A percentile compares a stretch with the other conserved stretches of the same genome.
These are phyloP conservation scores for Epinotia nisella DNA, from an alignment of 2,888 invertebrate species.

Conservation along the genomic window DNA sequence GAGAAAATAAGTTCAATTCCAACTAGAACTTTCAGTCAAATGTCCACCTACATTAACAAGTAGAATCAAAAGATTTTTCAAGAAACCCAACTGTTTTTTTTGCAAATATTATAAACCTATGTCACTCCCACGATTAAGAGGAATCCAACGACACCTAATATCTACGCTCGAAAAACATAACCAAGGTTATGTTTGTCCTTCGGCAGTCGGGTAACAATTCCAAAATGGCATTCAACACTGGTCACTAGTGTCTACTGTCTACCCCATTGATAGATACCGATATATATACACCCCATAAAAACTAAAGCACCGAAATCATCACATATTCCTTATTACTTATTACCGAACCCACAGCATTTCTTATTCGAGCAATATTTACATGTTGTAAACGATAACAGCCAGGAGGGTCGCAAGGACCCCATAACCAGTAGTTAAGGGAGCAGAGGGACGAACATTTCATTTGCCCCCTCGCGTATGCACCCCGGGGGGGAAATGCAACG, in stretches of 20 bases:
- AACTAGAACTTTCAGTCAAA: background rate
- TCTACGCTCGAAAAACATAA: no score
- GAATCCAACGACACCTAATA: no score
- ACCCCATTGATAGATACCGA: conserved; percentile 5
- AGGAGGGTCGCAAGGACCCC: conserved; percentile 53
- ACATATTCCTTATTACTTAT: conserved; percentile 35
- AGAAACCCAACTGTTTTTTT: no score
- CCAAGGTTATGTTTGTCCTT: no score
- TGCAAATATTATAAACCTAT: no score
- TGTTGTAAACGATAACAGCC: conserved; percentile 68
- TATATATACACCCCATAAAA: conserved; percentile 33
- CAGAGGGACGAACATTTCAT: conserved; percentile 73
- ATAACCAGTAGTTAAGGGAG: conserved; percentile 68
- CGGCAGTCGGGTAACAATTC: no score
- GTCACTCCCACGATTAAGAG: no score
- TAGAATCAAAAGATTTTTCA: no score
- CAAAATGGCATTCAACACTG: background rate
- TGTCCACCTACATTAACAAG: background rate
- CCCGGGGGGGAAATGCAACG: conserved; percentile 54
- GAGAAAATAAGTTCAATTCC: no score
- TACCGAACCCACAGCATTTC: conserved; percentile 43
- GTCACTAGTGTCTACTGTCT: background rate
- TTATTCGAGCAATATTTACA: conserved; percentile 70
- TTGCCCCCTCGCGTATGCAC: conserved; percentile 54
- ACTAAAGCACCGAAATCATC: conserved; percentile 33